Base-by-base conservation (phyloP, 64 coral and sea anemone genomes). In the Acropora tenuis region DNA sequence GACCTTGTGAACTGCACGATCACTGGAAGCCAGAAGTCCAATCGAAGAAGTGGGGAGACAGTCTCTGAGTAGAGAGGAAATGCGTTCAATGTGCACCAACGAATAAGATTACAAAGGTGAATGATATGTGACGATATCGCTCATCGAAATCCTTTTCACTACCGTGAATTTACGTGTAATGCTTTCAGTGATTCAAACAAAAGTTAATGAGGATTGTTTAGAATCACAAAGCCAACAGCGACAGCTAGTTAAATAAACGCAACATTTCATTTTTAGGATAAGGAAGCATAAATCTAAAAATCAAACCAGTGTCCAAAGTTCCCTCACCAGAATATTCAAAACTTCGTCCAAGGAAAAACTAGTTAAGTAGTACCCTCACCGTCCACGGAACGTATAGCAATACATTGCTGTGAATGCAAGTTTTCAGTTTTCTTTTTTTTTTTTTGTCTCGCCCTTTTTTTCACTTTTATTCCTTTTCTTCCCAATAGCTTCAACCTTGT, bases 211-310 rank as follows among this genome's bases (percentile, higher is more conserved):
- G 30, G 30, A n/a, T 30, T 30, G 30, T 85, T 85, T 44, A 85
- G 5, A 71, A 48, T 50, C 45, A 30, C 1, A 8, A 71, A 12
- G 59, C 60, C 45, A 84, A 84, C 78, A 58, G 10, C 43, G 5
- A 85, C 82, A 85, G 82, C 82, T 85, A 48, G 18, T 69, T 20
- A 85, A 85, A 85, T 44, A 85, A 17, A 46, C 17, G 63, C 61
- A 57, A 45, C 15, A 66, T 44, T 46, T 66, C 20, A 15, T 15
- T 66, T 10, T 30, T 30, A 30, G 30, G 30, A 30, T 30, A 30
- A 30, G 30, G 30, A 30, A 30, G 30, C 30, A 30, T 30, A 30
- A 30, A 30, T 30, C 30, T 30, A 30, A 8, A 83, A 57, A 80
- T 13, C 17, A 66, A 66, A 66, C 8, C 17, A 17, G 30, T 30